These are phyloP conservation scores for human DNA, from an alignment of 2,113 vertebrate species.

Conservation along the genomic window DNA sequence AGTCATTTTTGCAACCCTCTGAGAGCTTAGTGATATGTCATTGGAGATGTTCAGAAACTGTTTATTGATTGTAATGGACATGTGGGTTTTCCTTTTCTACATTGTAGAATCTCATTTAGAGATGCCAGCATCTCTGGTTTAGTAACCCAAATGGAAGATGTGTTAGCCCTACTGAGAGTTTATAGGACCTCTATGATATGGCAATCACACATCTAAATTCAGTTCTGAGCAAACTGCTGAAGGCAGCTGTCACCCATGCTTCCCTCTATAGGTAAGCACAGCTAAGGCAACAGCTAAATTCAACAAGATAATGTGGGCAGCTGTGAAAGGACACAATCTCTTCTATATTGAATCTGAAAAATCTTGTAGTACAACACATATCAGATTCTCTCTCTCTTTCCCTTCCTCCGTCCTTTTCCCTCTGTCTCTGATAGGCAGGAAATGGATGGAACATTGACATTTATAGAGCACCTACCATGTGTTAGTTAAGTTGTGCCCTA, in stretches of 20 bases:
- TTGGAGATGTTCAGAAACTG: background rate
- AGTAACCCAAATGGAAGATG: background rate
- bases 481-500: background rate
- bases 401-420: background rate
- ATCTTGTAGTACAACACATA: background rate
- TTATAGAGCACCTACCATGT: background rate
- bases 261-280: background rate
- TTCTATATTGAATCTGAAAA: background rate
- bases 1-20: background rate
- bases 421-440: background rate
- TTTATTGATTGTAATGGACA: background rate
- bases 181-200: background rate
- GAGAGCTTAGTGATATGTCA: background rate
- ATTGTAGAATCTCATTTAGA: background rate
- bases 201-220: background rate
- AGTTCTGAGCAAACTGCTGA: background rate
- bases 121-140: background rate
- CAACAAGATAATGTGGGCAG: background rate
- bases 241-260: background rate
- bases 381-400: background rate
- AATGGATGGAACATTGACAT: background rate
- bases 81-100: background rate
- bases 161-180: background rate
- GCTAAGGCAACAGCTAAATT: slow-evolving; percentile 1
- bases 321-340: background rate